Conservation (phyloP, 2,888 invertebrate genomes). For the Luffia ferchaultella region DNA sequence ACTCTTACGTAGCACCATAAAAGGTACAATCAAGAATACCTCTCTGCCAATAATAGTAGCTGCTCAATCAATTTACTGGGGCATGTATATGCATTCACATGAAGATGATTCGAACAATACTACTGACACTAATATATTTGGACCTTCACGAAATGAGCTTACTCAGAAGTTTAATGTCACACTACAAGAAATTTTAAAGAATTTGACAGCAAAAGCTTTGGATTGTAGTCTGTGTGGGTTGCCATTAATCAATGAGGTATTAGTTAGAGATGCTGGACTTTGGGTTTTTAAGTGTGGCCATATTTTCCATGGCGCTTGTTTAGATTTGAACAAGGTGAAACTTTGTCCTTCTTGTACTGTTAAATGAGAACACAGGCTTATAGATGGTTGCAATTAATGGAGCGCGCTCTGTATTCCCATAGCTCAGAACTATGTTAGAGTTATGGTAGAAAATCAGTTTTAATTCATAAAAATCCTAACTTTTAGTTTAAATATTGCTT, state of each 20-base stretch:
- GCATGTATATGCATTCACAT: slow-evolving; percentile 20
- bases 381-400: no score
- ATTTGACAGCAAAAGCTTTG: slow-evolving; percentile 26
- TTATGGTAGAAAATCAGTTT: no score
- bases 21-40: slow-evolving; percentile 40
- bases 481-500: no score
- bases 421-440: no score
- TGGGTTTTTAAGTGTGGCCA: slow-evolving; percentile 71
- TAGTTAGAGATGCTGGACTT: slow-evolving; percentile 68
- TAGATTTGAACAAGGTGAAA: slow-evolving; percentile 62
- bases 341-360: slow-evolving; percentile 44
- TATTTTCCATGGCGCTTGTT: slow-evolving; percentile 68
- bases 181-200: slow-evolving; percentile 29
- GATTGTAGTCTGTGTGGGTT: slow-evolving; percentile 67
- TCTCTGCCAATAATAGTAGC: slow-evolving; percentile 47
- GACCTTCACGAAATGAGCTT: background rate
- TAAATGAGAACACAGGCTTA: no score
- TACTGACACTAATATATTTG: background rate
- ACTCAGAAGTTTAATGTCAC: slow-evolving; percentile 13
- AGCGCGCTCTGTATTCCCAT: no score
- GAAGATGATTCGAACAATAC: slow-evolving; percentile 19
- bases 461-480: no score
- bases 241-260: slow-evolving; percentile 63
- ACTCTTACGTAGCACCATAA: slow-evolving; percentile 33
- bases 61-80: slow-evolving; percentile 59